A percentile compares a stretch with the other conserved stretches of the same genome.
Evolutionary conservation across 2,113 vertebrate genomes (phyloP).

Genomic region (Corythaixoides concolor): DNA sequence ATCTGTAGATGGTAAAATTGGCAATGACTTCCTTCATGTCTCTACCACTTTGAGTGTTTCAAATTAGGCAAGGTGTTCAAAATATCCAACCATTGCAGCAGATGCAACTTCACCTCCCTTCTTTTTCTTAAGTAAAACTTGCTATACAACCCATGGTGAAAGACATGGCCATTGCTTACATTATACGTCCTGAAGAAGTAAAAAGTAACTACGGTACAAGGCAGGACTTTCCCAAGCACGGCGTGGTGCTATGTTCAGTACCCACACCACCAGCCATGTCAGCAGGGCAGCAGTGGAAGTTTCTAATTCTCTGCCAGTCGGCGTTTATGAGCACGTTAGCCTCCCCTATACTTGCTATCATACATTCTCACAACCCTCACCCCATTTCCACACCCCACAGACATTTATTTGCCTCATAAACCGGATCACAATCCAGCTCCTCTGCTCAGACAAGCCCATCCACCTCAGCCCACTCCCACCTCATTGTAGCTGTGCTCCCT

Average conservation of each 20-base stretch:
- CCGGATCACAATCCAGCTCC: not conserved
- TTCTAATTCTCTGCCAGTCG: not conserved
- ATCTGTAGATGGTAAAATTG: not conserved
- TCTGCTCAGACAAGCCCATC: not conserved
- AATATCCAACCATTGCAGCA: not conserved
- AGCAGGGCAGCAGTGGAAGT: not conserved
- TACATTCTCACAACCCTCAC: not conserved
- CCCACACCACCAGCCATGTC: rapidly evolving
- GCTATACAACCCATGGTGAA: not conserved
- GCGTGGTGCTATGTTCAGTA: not conserved
- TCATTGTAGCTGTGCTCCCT: not conserved
- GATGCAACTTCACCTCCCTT: not conserved
- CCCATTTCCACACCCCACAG: not conserved
- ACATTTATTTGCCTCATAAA: not conserved
- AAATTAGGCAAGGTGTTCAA: not conserved
- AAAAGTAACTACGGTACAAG: not conserved
- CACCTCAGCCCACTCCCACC: not conserved
- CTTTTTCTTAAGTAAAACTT: not conserved
- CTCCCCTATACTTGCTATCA: not conserved
- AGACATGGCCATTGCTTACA: not conserved
- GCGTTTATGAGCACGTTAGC: rapidly evolving
- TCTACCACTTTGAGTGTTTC: not conserved
- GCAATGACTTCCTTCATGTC: not conserved
- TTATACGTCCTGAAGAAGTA: not conserved
- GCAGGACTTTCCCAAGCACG: not conserved